phyloP scores from a whole-genome alignment of 1,140 invertebrate genomes.

The Batillaria attramentaria region DNA sequence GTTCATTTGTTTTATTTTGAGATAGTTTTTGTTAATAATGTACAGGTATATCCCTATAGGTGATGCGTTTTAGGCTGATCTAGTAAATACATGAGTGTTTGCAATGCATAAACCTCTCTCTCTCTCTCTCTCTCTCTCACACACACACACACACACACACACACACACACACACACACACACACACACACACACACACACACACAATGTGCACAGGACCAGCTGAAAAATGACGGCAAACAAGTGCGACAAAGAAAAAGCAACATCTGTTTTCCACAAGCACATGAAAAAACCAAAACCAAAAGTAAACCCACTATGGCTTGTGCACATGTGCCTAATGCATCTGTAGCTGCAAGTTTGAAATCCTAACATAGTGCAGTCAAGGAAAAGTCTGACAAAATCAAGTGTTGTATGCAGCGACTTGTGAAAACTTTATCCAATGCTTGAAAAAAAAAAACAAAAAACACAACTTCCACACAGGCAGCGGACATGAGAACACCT shows the following conservation, averaged over 20 bases:
- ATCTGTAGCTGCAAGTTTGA: not conserved
- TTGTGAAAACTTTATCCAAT: not conserved
- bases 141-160: not conserved
- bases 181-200: not conserved
- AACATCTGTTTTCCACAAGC: too few relatives aligned
- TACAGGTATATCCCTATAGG: too few relatives aligned
- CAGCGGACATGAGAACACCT: not conserved
- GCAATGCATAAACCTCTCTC: not conserved
- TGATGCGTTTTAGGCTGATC: too few relatives aligned
- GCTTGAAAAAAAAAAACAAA: not conserved
- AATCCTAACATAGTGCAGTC: not conserved
- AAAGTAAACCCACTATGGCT: too few relatives aligned
- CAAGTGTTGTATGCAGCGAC: not conserved
- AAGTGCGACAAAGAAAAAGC: not conserved
- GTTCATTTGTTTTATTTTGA: too few relatives aligned
- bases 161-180: not conserved
- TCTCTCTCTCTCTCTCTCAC: not conserved
- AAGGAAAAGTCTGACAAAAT: not conserved
- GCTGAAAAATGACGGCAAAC: not conserved
- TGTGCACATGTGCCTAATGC: not conserved
- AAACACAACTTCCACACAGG: too few relatives aligned
- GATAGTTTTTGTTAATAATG: too few relatives aligned
- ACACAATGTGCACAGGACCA: too few relatives aligned
- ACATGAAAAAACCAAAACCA: too few relatives aligned
- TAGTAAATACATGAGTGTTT: not conserved